phyloP scores from a whole-genome alignment of 92 coral and sea anemone genomes.

The Zoanthus solanderi region DNA sequence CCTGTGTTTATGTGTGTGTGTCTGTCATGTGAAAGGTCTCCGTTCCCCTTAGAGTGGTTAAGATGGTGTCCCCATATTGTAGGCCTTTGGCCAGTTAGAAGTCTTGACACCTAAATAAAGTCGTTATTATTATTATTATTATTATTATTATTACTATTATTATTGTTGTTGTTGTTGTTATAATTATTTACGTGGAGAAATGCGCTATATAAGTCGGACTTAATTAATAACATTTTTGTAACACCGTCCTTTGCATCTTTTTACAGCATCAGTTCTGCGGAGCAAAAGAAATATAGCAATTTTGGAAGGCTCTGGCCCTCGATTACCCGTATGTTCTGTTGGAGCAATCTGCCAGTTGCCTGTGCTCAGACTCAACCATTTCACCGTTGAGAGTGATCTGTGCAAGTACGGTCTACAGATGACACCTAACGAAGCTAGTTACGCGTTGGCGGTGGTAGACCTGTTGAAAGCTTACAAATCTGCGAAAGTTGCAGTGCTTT shows the following conservation, averaged over 20 bases:
- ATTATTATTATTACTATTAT: too few species aligned
- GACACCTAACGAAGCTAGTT: conserved; percentile 62
- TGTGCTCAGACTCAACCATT: conserved; percentile 42
- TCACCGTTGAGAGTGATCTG: not conserved
- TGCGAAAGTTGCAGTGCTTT: conserved; percentile 59
- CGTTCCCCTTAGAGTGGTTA: too few species aligned
- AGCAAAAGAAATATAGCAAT: conserved; percentile 31
- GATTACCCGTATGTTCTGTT: conserved; percentile 48
- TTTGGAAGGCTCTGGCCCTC: conserved; percentile 46
- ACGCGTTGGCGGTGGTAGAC: conserved; percentile 62
- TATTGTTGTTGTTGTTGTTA: too few species aligned
- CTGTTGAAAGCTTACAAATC: conserved; percentile 55
- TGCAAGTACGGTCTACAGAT: conserved; percentile 58
- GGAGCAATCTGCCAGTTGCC: conserved; percentile 59
- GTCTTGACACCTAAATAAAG: too few species aligned
- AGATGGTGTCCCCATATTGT: too few species aligned
- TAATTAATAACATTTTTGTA: not conserved
- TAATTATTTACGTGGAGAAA: too few species aligned
- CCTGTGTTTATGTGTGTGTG: too few species aligned
- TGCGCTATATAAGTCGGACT: too few species aligned
- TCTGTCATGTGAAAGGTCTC: too few species aligned
- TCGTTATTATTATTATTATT: too few species aligned
- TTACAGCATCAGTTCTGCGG: not conserved
- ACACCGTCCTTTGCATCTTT: not conserved
- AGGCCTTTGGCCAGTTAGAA: too few species aligned